Evolutionary conservation across 2,113 vertebrate species (phyloP), one percentile per base, ranked within the genome.

Genomic region (Ptilorrhoa leucosticta): DNA sequence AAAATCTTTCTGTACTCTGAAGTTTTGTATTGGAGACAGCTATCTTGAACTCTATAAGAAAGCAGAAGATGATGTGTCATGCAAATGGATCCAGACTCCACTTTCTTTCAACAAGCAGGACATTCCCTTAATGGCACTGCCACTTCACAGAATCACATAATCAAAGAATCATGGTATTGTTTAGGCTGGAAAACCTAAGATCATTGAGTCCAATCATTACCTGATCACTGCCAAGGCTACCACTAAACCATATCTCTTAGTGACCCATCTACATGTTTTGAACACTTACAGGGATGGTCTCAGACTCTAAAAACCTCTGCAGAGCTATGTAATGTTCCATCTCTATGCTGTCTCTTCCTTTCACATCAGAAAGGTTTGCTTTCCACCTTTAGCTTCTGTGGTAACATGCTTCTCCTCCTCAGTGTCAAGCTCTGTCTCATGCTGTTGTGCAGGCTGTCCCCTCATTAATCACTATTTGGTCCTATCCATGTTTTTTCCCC

Each of bases 31-130:
- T 83, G 42, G 33, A 90, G 39, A 66, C 30, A 92, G 27, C 11
- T 54, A 40, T 66, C 15, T 51, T 54, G 72, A 83, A 45, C 4
- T 80, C 23, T 57, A 0, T 14, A 50, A 54, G 27, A 30, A 57
- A 69, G 27, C 31, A 92, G 39, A 68, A 90, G 56, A 66, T 0
- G 1, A 33, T 0, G 0, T 27, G 7, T 51, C 33, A 73, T 39
- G 7, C 21, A 45, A 89, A 88, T 50, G 23, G 9, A 76, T 9
- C 2, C 11, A 83, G 23, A 72, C 10, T 75, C 44, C 15, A 35
- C 4, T 75, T 72, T 48, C 16, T 83, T 77, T 90, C 75, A 65
- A 57, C 4, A 76, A 71, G 40, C 10, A 48, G 11, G 26, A 65
- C 23, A 37, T 71, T 71, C 10, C 20, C 11, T 71, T 75, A 64